phyloP scores from a whole-genome alignment of 2,113 vertebrate genomes.

The Tupaia chinensis region DNA sequence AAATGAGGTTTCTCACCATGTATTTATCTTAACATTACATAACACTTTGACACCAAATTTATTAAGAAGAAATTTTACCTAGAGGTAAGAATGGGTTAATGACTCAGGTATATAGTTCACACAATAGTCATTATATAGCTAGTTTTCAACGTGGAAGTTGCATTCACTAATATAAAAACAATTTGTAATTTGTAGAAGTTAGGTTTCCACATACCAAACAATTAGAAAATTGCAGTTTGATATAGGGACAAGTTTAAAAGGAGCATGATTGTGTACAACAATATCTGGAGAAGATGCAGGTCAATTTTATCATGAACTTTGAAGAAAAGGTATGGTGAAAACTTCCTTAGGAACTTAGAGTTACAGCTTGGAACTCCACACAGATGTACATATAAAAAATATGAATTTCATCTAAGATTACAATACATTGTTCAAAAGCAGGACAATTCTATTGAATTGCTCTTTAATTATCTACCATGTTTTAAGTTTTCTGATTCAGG shows the following conservation, averaged over 20 bases:
- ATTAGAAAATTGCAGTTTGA: background rate
- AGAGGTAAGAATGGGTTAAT: background rate
- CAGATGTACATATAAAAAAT: too few species aligned
- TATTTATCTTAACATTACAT: background rate
- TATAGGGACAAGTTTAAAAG: background rate
- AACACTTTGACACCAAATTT: constrained; percentile 9
- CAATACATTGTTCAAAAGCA: background rate
- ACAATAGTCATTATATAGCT: background rate
- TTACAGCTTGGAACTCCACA: background rate
- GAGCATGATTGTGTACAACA: background rate
- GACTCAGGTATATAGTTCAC: background rate
- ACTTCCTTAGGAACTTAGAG: background rate
- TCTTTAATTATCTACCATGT: background rate
- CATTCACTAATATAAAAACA: background rate
- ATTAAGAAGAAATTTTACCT: constrained; percentile 16
- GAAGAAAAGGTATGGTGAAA: background rate
- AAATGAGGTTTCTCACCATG: background rate
- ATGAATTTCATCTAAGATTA: background rate
- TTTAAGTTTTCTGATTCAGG: constrained; percentile 35
- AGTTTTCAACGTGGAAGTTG: background rate
- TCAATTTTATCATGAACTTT: constrained; percentile 10
- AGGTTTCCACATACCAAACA: background rate
- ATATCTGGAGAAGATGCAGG: background rate
- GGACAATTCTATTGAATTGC: background rate
- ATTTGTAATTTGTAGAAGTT: background rate